Conservation (phyloP, 2,888 invertebrate genomes). For the Megaustenia siamemsis region DNA sequence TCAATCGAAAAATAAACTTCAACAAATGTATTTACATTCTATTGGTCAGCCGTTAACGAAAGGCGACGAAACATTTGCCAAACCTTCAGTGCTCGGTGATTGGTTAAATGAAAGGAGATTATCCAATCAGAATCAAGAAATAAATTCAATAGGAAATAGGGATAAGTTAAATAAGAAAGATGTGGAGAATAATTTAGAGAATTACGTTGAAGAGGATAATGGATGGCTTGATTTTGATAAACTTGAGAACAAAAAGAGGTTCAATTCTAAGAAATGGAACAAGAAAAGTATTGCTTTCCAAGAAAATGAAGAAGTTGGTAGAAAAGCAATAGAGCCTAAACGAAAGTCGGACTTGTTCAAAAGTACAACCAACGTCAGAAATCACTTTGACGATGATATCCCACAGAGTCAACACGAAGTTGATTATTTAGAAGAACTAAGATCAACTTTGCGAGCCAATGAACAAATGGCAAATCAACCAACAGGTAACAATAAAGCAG, state of each 20-base stretch:
- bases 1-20: neutral
- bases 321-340: too few relatives aligned
- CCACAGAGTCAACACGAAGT: neutral
- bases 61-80: neutral
- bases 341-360: too few relatives aligned
- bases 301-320: too few relatives aligned
- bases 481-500: too few relatives aligned
- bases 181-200: neutral
- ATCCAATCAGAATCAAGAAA: neutral
- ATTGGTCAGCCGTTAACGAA: neutral
- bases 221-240: neutral
- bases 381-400: too few relatives aligned
- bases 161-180: neutral
- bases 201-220: neutral
- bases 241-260: neutral
- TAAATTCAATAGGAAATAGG: neutral
- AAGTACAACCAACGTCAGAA: too few relatives aligned
- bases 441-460: neutral
- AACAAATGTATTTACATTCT: neutral
- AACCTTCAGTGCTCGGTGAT: conserved; percentile 21
- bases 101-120: neutral
- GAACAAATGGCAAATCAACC: neutral
- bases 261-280: neutral
- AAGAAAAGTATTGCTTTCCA: neutral
- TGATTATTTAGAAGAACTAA: conserved; percentile 6